Percentiles rank a stretch among this genome's conserved stretches.
These are phyloP conservation scores for Campoplex nolae DNA, from an alignment of 2,888 invertebrate species.

Conservation along the genomic window DNA sequence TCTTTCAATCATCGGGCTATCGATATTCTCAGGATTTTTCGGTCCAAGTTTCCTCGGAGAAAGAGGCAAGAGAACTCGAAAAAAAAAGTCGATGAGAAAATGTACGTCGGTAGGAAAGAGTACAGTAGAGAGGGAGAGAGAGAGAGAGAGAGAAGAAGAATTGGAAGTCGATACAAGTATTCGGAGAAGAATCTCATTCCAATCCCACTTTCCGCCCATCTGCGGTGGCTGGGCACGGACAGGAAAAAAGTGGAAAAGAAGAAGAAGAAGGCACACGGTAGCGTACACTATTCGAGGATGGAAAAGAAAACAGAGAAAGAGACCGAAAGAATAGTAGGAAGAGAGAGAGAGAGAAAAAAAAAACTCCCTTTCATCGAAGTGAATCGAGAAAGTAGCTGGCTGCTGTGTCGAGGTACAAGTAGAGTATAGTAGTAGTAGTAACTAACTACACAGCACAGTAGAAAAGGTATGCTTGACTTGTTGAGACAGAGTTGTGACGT, in stretches of 20 bases:
- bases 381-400: conserved; percentile 59
- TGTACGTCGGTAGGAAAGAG: conserved; percentile 1
- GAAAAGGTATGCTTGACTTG: conserved; percentile 31
- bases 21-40: conserved; percentile 9
- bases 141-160: neutral
- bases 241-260: conserved; percentile 23
- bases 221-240: neutral
- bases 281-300: conserved; percentile 8
- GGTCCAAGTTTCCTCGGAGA: conserved; percentile 6
- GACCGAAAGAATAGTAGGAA: too few relatives aligned
- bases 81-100: conserved; percentile 13
- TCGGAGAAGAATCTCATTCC: conserved; percentile 52
- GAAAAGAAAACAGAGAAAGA: neutral
- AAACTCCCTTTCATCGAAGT: conserved; percentile 55
- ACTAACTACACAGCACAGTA: conserved; percentile 25
- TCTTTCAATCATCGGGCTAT: conserved; percentile 38
- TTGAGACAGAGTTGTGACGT: conserved; percentile 29
- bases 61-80: neutral
- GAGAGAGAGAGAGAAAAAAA: conserved; percentile 26
- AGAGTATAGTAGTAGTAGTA: conserved; percentile 7
- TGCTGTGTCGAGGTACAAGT: conserved; percentile 21
- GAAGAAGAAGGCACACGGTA: conserved; percentile 39
- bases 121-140: neutral
- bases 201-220: conserved; percentile 51
- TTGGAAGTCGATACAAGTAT: conserved; percentile 50